Base-by-base conservation (phyloP, 2,797 vertebrate species). In the Girardinus metallicus region DNA sequence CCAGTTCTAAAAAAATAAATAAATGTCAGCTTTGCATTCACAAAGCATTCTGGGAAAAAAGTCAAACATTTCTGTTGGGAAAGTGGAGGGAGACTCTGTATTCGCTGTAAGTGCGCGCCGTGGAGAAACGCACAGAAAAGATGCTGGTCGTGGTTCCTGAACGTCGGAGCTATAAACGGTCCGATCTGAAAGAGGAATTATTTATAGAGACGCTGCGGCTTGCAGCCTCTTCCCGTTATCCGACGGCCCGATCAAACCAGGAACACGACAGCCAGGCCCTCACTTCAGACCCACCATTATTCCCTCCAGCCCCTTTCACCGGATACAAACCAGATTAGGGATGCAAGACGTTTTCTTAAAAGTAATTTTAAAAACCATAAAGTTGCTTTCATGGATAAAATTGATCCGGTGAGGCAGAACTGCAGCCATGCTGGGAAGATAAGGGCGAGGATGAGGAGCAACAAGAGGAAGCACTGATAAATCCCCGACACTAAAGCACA, bases 141-240 rank as follows among this genome's bases (percentile, higher is more conserved):
- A 62, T 6, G n/a, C 39, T 57, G 71, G 46, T 79, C 36, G 73
- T 55, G 77, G 64, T 78, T 77, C 57, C 73, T 62, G 75, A 78
- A 80, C n/a, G 70, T 29, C 26, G 75, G 75, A 64, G 75, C 77
- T 80, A 81, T 79, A 80, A 86, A 86, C 47, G 70, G 74, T 82
- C 57, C 46, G 5, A 66, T 83, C 76, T 86, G 78, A 12, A 57
- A 64, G 49, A 79, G 76, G 77, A 78, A 78, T 82, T 75, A 85
- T 81, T 75, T 84, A 80, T 75, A 84, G 73, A 62, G 34, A 2
- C 31, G 74, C 66, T 23, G 53, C 55, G 36, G 53, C 62, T 85
- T 77, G 43, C 51, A 73, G 43, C 34, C 29, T 66, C 39, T 70
- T 43, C 43, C 6, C 49, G 60, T 80, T 78, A 78, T 80, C 77